Conservation (phyloP, 2,113 vertebrate species). For the Dasypus novemcinctus region DNA sequence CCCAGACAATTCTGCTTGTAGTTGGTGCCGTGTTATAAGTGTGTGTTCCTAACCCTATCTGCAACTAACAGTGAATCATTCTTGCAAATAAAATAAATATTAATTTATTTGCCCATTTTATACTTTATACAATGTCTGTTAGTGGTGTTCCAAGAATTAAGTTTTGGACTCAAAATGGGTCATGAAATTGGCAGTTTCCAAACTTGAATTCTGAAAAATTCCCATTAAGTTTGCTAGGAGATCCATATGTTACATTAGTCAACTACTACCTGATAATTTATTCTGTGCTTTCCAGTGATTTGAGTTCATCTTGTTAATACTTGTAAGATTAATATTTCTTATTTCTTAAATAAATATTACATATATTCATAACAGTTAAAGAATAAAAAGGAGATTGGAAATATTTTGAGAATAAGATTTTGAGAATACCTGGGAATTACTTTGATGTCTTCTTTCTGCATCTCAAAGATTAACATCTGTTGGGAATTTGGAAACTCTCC, state of each 20-base stretch:
- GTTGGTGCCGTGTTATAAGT: neutral
- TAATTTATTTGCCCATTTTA: neutral
- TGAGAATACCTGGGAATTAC: slow-evolving; percentile 1
- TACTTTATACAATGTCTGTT: neutral
- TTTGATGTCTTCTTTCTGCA: no score
- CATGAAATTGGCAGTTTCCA: neutral
- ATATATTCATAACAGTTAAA: neutral
- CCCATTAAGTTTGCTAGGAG: neutral
- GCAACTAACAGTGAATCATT: neutral
- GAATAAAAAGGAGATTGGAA: neutral
- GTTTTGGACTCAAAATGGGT: neutral
- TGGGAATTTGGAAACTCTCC: slow-evolving; percentile 17
- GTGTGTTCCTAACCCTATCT: neutral
- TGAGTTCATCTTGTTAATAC: neutral
- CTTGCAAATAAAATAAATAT: no score
- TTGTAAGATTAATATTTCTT: slow-evolving; percentile 5
- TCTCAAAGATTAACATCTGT: neutral
- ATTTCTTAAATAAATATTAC: neutral
- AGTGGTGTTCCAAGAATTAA: neutral
- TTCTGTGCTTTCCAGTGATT: neutral
- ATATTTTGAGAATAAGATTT: slow-evolving; percentile 15
- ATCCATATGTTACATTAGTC: neutral
- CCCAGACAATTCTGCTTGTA: neutral
- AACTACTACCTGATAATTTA: neutral
- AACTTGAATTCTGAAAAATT: neutral